Evolutionary conservation across 2,888 invertebrate genomes (phyloP), one percentile per base, ranked within the genome.

Genomic region (Dexiosoma caninum): DNA sequence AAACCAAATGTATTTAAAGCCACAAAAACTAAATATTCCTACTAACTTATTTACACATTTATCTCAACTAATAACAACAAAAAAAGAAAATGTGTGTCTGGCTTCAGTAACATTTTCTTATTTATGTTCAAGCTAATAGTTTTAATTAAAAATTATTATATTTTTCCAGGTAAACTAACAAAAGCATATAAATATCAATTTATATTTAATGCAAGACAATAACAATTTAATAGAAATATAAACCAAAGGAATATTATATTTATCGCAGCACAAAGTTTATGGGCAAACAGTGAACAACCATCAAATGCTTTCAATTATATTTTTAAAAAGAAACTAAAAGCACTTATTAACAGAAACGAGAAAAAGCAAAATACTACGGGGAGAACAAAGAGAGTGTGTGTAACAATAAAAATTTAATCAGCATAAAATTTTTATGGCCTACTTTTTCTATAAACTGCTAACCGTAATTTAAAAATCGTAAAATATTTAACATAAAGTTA

Each of bases 391-490:
- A n/a, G 27, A 53, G 19, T 46, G 69, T 74, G 69, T 51, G 51
- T 69, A 64, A 69, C 44, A 72, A 77, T 81, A 77, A 77, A 77
- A 77, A 77, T 74, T 81, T 81, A 74, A 81, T 77, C 81, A 81
- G 72, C 81, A 77, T 81, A 69, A 74, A 77, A 77, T 59, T 74
- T 81, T 74, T 74, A 81, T 81, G 30, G 69, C 49, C 72, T 77
- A 69, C 42, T 69, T 69, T 77, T 66, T 74, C 72, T 74, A 74
- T 67, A 81, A 77, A 77, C 37, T 77, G 35, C 67, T 30, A 64
- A 81, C 62, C 77, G 77, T 77, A 76, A 77, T 81, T 81, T 81
- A 77, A 81, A 81, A 77, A 70, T 81, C 81, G 72, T 81, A 81
- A 77, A 81, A 77, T 77, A 77, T 81, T 81, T 69, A 72, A 81